phyloP scores from a whole-genome alignment of 2,113 vertebrate genomes.

The Lepisosteus oculatus region DNA sequence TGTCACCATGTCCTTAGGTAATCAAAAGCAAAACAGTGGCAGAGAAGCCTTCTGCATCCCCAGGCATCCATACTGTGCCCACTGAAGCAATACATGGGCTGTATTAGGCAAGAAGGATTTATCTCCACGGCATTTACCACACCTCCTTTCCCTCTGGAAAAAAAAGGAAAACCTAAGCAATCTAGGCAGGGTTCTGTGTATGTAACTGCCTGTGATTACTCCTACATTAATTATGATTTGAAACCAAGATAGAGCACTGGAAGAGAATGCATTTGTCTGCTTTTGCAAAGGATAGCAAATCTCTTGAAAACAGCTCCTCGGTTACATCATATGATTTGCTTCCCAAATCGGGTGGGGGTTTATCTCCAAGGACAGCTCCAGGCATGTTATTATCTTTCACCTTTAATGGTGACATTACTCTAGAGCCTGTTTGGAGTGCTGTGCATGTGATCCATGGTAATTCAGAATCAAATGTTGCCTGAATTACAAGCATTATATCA shows the following conservation, averaged over 20 bases:
- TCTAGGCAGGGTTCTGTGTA: slow-evolving; percentile 13
- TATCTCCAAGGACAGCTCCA: slow-evolving; percentile 3
- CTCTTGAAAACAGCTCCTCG: not conserved
- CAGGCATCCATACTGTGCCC: slow-evolving; percentile 25
- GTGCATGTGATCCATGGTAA: not conserved
- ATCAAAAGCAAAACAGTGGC: slow-evolving; percentile 10
- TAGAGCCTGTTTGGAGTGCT: not conserved
- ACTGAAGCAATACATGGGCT: slow-evolving; percentile 25
- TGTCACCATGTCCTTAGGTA: slow-evolving; percentile 40
- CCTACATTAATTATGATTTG: slow-evolving; percentile 17
- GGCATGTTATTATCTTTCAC: slow-evolving; percentile 11
- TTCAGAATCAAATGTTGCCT: not conserved
- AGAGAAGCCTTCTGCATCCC: slow-evolving; percentile 19
- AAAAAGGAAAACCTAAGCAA: not conserved
- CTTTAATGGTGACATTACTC: not conserved
- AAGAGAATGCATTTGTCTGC: not conserved
- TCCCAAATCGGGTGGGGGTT: slow-evolving; percentile 1
- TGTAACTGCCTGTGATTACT: slow-evolving; percentile 11
- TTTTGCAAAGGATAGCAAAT: slow-evolving; percentile 5
- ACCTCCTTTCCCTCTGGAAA: slow-evolving; percentile 31
- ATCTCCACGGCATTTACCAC: slow-evolving; percentile 38
- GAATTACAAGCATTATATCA: too few relatives aligned
- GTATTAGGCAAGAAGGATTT: slow-evolving; percentile 22
- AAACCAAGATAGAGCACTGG: slow-evolving; percentile 9
- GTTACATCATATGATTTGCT: not conserved